These are phyloP conservation scores for Neria commutata DNA, from an alignment of 2,888 invertebrate genomes.

Conservation along the genomic window DNA sequence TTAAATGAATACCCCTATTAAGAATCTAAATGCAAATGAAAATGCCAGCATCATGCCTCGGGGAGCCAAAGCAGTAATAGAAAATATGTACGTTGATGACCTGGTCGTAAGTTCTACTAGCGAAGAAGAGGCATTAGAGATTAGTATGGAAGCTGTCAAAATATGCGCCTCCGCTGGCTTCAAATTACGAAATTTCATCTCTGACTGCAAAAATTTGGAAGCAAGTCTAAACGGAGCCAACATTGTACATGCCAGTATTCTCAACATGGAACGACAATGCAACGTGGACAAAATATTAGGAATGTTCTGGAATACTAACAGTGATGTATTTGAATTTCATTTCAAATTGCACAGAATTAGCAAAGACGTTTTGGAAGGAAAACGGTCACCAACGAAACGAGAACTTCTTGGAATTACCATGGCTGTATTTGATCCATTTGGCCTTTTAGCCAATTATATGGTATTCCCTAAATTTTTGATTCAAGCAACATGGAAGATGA, in stretches of 20 bases:
- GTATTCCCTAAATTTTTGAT: constrained; percentile 15
- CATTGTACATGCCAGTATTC: neutral
- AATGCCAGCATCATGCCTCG: constrained; percentile 20
- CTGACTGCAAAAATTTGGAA: neutral
- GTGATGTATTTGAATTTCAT: constrained; percentile 29
- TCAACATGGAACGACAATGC: neutral
- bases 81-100: constrained; percentile 26
- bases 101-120: constrained; percentile 32
- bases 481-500: constrained; percentile 12
- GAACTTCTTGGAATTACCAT: constrained; percentile 34
- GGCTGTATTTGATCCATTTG: constrained; percentile 40
- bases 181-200: constrained; percentile 30
- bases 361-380: constrained; percentile 11
- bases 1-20: too few species aligned
- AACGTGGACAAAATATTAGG: constrained; percentile 25
- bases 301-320: constrained; percentile 22
- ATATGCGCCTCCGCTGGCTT: constrained; percentile 15
- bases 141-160: constrained; percentile 2
- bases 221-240: neutral
- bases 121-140: constrained; percentile 43
- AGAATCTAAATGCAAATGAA: constrained; percentile 37
- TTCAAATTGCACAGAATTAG: constrained; percentile 17
- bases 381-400: constrained; percentile 31
- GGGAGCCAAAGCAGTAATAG: constrained; percentile 27
- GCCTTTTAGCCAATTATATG: constrained; percentile 33